Percentiles rank a stretch among this genome's conserved stretches.
Conservation (phyloP, 35 echinoderm and acorn worm genomes). For the Ptychodera flava region DNA sequence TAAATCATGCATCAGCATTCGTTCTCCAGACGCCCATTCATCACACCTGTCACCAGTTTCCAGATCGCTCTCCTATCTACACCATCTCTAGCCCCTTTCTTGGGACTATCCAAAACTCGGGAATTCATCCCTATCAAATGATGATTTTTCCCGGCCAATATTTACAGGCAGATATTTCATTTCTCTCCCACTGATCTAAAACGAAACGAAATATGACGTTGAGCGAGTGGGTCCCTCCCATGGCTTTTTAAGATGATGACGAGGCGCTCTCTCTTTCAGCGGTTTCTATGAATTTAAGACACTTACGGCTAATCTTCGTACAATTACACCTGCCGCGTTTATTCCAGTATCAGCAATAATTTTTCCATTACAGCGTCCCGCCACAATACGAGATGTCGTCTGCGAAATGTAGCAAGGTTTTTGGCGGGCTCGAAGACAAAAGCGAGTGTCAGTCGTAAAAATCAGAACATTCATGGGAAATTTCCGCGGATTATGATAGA, state of each 20-base stretch:
- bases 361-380: too few species aligned
- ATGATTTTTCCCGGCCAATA: not conserved
- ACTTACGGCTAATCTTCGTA: not conserved
- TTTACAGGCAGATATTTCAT: not conserved
- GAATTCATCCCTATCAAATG: not conserved
- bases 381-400: too few species aligned
- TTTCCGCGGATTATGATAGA: too few species aligned
- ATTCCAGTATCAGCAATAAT: too few species aligned
- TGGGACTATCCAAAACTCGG: not conserved
- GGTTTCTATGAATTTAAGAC: not conserved
- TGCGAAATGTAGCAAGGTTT: too few species aligned
- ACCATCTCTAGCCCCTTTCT: not conserved
- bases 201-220: too few species aligned
- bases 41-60: not conserved
- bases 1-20: constrained; percentile 1
- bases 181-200: too few species aligned
- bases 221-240: too few species aligned
- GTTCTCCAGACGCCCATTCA: not conserved
- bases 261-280: not conserved
- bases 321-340: not conserved
- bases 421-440: too few species aligned
- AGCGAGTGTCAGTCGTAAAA: too few species aligned
- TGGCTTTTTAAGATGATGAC: not conserved
- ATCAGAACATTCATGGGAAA: too few species aligned
- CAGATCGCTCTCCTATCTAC: not conserved